Evolutionary conservation across 2,113 vertebrate genomes (phyloP).

Genomic region (Microcebus jonahi): DNA sequence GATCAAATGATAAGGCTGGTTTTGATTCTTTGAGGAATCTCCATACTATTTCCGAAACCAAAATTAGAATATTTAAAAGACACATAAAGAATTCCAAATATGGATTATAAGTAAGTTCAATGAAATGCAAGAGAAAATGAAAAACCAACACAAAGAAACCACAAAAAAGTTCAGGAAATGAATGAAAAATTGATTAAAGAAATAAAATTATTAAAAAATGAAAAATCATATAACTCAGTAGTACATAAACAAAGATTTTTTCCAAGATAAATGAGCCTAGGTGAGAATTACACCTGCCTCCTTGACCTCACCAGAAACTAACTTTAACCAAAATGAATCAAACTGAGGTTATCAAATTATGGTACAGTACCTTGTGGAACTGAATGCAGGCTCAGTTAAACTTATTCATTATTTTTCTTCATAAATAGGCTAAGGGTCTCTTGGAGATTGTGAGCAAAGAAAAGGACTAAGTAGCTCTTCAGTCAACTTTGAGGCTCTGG

Average conservation of each 20-base stretch:
- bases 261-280: not conserved
- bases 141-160: too few relatives aligned
- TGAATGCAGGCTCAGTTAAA: not conserved
- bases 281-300: not conserved
- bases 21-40: too few relatives aligned
- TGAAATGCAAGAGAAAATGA: too few relatives aligned
- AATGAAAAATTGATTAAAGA: too few relatives aligned
- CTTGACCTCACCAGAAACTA: not conserved
- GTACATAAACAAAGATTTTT: not conserved
- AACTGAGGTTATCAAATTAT: not conserved
- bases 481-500: not conserved
- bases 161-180: too few relatives aligned
- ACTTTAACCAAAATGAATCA: not conserved
- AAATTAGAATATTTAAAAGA: too few relatives aligned
- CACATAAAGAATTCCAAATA: too few relatives aligned
- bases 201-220: too few relatives aligned
- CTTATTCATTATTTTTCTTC: not conserved
- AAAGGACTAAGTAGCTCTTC: not conserved
- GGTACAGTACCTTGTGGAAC: not conserved
- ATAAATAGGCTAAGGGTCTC: not conserved
- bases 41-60: too few relatives aligned
- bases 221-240: not conserved
- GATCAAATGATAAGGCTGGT: too few relatives aligned
- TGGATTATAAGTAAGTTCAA: too few relatives aligned
- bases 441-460: not conserved